Base-by-base conservation (phyloP, 35 echinoderm and acorn worm species). In the Chiridota heheva region DNA sequence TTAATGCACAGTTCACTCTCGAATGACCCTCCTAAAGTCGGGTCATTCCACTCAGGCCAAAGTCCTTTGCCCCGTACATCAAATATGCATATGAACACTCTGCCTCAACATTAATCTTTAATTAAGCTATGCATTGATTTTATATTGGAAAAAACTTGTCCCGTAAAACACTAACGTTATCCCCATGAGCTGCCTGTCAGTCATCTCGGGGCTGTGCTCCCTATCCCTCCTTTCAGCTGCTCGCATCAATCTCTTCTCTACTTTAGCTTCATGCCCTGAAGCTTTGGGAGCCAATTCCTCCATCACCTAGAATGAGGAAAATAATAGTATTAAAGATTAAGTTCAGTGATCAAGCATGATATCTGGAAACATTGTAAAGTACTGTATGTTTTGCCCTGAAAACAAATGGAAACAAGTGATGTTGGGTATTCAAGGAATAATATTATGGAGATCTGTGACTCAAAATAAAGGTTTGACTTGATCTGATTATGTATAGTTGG, bases 241-340 rank as follows among this genome's bases (percentile, higher is more conserved):
- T 49, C 88, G 60, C 3, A 45, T 13, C 35, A 87, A 40, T 64
- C 56, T 74, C 71, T 87, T 96, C 47, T 96, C 83, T 34, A 96
- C 75, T 46, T 90, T 96, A 7, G 87, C 92, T 1, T 90, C 82
- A 44, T 87, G 92, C 6, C 92, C 92, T 0, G 92, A 87, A 58
- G 86, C 88, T 63, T 82, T 90, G 7, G 92, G 92, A 2, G 57
- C 67, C 7, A 96, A 58, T 65, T 96, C 92, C 27, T 96, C 92
- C 87, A 96, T 78, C 1, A 91, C 81, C 88, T 91, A 62, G 7
- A 17, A 43, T 58, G 4, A 63, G 20, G 8, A 33, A 6, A 34
- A 71, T 16, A 39, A 16, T 8, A 13, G 7, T 16, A 10, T 64
- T n/a, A n/a, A n/a, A n/a, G n/a, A n/a, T n/a, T n/a, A n/a, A n/a